Conservation (phyloP, 2,888 invertebrate genomes). For the Eupeodes latifasciatus region DNA sequence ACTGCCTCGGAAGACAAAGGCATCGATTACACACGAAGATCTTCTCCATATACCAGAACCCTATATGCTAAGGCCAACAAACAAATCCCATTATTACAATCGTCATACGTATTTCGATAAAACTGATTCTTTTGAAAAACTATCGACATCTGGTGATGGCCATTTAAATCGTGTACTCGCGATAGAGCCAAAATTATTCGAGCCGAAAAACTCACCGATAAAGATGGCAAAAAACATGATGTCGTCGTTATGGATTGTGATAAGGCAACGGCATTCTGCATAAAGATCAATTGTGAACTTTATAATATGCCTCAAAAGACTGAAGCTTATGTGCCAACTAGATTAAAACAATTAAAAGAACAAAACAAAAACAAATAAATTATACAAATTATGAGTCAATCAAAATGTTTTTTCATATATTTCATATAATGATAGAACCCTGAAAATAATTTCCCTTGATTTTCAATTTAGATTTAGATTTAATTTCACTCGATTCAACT, state of each 20-base stretch:
- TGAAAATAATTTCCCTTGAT: too few species aligned
- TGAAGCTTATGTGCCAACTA: conserved; percentile 92
- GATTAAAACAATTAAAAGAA: too few species aligned
- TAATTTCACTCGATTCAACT: too few species aligned
- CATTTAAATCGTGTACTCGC: conserved; percentile 85
- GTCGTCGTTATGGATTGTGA: conserved; percentile 92
- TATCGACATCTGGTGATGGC: conserved; percentile 47
- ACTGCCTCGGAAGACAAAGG: conserved; percentile 82
- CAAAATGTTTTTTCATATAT: too few species aligned
- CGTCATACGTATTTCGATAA: conserved; percentile 77
- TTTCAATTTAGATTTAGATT: too few species aligned
- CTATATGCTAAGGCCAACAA: conserved; percentile 78
- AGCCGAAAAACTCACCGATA: conserved; percentile 87
- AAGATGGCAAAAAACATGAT: conserved; percentile 89
- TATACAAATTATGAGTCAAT: too few species aligned
- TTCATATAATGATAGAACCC: too few species aligned
- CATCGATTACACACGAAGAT: conserved; percentile 71
- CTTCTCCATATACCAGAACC: conserved; percentile 78
- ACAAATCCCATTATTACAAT: conserved; percentile 77
- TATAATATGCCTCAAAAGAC: conserved; percentile 90
- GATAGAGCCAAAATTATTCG: conserved; percentile 89
- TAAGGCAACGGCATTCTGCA: conserved; percentile 93
- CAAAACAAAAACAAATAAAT: too few species aligned
- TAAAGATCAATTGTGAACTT: conserved; percentile 92
- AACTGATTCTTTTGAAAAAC: conserved; percentile 72